Percentiles rank a stretch among this genome's conserved stretches.
phyloP scores from a whole-genome alignment of 2,797 vertebrate species.

The Chanos chanos region DNA sequence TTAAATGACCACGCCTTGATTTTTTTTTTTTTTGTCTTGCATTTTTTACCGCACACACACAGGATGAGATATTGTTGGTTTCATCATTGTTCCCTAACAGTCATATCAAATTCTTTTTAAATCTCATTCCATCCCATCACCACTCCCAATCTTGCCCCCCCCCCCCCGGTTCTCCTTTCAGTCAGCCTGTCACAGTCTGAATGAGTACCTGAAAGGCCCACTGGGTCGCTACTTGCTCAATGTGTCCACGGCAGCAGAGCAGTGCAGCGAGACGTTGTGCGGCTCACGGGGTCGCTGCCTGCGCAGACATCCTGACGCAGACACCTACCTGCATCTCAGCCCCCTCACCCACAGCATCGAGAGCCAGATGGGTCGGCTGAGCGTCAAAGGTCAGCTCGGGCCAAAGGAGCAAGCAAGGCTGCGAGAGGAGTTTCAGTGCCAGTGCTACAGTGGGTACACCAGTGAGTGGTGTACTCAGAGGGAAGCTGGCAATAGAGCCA shows the following conservation, averaged over 20 bases:
- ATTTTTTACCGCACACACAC: neutral
- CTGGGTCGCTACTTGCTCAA: slow-evolving; percentile 78
- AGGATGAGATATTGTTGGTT: neutral
- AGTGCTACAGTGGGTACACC: slow-evolving; percentile 77
- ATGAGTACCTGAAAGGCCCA: slow-evolving; percentile 62
- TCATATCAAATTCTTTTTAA: neutral
- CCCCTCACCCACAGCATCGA: slow-evolving; percentile 63
- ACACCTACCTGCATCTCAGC: slow-evolving; percentile 75
- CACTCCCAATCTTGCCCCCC: neutral
- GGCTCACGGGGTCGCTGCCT: slow-evolving; percentile 70
- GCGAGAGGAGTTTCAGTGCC: slow-evolving; percentile 70
- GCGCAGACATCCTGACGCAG: slow-evolving; percentile 56
- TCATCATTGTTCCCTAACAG: no score
- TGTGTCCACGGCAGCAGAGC: slow-evolving; percentile 71
- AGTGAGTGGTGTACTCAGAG: slow-evolving; percentile 64
- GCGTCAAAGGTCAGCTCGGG: slow-evolving; percentile 56
- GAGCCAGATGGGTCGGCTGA: slow-evolving; percentile 49
- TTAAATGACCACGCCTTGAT: no score
- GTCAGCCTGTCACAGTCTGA: slow-evolving; percentile 66
- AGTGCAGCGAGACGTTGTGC: slow-evolving; percentile 70
- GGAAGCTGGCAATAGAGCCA: slow-evolving; percentile 55
- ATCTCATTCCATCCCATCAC: neutral
- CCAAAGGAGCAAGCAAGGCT: slow-evolving; percentile 54
- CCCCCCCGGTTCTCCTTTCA: slow-evolving; percentile 24
- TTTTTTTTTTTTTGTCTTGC: no score